Evolutionary conservation across 2,888 invertebrate species (phyloP).

Genomic region (Dichetophora obliterata): DNA sequence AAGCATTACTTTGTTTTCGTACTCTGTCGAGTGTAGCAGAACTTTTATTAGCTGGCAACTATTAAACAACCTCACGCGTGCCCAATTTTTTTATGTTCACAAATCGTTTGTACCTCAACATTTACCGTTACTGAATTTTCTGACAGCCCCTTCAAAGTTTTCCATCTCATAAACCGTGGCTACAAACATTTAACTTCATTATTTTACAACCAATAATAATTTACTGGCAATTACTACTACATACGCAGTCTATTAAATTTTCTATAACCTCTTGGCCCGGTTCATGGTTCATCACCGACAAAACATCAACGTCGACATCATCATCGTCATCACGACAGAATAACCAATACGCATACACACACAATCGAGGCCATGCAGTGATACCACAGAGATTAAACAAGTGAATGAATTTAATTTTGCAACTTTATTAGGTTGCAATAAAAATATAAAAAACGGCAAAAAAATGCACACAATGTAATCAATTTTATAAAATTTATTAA

Average conservation of each 20-base stretch:
- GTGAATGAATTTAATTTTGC: slow-evolving; percentile 25
- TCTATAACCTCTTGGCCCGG: background rate
- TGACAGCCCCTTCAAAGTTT: background rate
- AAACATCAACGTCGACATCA: background rate
- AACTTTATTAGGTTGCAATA: slow-evolving; percentile 26
- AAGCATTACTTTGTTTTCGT: too few relatives aligned
- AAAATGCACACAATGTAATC: slow-evolving; percentile 11
- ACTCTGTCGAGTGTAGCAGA: too few relatives aligned
- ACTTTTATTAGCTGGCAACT: too few relatives aligned
- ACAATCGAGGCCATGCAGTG: background rate
- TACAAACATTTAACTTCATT: background rate
- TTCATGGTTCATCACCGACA: background rate
- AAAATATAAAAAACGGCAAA: background rate
- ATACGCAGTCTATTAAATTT: background rate
- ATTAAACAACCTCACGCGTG: too few relatives aligned
- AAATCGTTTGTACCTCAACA: background rate
- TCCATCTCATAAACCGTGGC: background rate
- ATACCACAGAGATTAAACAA: slow-evolving; percentile 1
- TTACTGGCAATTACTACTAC: slow-evolving; percentile 9
- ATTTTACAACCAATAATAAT: background rate
- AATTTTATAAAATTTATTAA: slow-evolving; percentile 30
- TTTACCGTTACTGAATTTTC: background rate
- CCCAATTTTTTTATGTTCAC: too few relatives aligned
- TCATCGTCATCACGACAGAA: background rate
- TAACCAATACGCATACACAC: background rate